Conservation (phyloP, 2,797 vertebrate genomes). For the Scleropages formosus region DNA sequence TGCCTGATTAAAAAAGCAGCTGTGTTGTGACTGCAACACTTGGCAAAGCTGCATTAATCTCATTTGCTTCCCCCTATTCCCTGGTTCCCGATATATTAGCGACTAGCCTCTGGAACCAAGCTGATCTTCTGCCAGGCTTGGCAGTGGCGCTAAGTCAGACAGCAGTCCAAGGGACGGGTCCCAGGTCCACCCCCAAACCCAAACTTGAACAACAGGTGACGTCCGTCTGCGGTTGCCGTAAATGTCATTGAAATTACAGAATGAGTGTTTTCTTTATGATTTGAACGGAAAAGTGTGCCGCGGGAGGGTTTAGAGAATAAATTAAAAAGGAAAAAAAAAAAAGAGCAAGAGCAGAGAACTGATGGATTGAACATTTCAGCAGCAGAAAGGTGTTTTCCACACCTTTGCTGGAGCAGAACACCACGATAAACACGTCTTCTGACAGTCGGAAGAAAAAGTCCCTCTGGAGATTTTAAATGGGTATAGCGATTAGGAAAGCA, state of each 20-base stretch:
- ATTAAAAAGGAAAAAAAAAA: too few relatives aligned
- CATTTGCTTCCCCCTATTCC: constrained; percentile 65
- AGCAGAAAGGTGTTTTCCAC: too few relatives aligned
- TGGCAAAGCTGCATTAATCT: constrained; percentile 69
- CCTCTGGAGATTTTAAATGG: constrained; percentile 1
- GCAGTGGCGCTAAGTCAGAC: constrained; percentile 40
- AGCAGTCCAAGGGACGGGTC: constrained; percentile 24
- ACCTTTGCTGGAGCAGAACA: too few relatives aligned
- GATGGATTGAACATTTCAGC: too few relatives aligned
- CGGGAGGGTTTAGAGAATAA: too few relatives aligned
- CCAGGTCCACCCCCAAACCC: constrained; percentile 30
- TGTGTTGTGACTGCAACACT: constrained; percentile 64
- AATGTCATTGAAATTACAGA: too few relatives aligned
- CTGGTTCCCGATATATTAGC: constrained; percentile 51
- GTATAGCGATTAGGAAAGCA: neutral
- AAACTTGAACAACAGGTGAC: neutral
- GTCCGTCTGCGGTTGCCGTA: too few relatives aligned
- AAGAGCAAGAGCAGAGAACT: too few relatives aligned
- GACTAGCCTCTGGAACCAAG: constrained; percentile 39
- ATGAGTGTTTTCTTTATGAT: too few relatives aligned
- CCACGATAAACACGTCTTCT: neutral
- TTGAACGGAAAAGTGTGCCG: too few relatives aligned
- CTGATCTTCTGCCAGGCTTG: constrained; percentile 36
- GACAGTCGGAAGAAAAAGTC: neutral
- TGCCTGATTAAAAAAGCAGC: constrained; percentile 67